These are phyloP conservation scores for Craseonycteris thonglongyai DNA, from an alignment of 2,113 vertebrate species.

Conservation along the genomic window DNA sequence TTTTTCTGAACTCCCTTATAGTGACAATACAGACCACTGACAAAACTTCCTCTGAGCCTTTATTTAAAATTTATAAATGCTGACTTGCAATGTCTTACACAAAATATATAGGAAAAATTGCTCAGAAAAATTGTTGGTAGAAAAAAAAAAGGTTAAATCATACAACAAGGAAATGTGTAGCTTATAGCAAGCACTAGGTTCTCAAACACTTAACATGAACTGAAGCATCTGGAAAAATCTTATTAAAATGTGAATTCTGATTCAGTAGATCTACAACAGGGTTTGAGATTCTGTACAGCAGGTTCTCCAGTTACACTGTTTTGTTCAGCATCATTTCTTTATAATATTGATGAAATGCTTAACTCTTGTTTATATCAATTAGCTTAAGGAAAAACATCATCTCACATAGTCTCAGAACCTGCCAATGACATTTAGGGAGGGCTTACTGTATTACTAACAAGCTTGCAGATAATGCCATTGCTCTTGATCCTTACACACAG, in stretches of 20 bases:
- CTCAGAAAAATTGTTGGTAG: neutral
- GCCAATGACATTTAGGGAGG: neutral
- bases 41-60: neutral
- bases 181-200: neutral
- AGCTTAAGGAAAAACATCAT: neutral
- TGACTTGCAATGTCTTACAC: neutral
- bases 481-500: neutral
- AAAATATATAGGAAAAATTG: neutral
- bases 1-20: slow-evolving; percentile 2
- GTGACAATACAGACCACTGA: neutral
- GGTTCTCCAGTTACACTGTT: neutral
- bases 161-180: neutral
- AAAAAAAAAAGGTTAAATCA: slow-evolving; percentile 17
- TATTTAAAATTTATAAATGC: neutral
- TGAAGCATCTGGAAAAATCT: neutral
- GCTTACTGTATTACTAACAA: neutral
- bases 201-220: neutral
- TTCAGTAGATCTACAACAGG: neutral
- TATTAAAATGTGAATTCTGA: neutral
- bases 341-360: neutral
- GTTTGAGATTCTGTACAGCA: neutral
- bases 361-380: neutral
- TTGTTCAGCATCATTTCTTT: neutral
- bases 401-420: neutral
- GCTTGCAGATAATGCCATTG: neutral